Conservation (phyloP, 2,888 invertebrate species). For the Callosobruchus maculatus region DNA sequence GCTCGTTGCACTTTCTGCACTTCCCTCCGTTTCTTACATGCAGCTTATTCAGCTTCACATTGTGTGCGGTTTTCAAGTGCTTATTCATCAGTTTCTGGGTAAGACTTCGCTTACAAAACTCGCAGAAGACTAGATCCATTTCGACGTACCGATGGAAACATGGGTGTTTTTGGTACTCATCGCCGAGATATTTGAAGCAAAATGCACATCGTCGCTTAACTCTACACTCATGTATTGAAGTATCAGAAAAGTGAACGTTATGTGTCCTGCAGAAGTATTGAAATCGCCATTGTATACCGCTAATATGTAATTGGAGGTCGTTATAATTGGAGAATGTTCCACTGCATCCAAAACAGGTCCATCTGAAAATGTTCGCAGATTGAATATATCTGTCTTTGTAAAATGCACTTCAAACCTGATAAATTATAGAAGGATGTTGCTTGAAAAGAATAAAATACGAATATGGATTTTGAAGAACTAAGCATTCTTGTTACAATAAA, state of each 20-base stretch:
- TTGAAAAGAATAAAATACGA: too few relatives aligned
- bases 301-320: conserved; percentile 4
- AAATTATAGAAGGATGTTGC: too few relatives aligned
- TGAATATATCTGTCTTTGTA: too few relatives aligned
- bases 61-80: conserved; percentile 4
- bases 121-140: neutral
- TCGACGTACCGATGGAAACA: conserved; percentile 8
- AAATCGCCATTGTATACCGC: neutral
- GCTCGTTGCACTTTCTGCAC: conserved; percentile 5
- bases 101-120: conserved; percentile 2
- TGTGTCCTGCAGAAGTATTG: conserved; percentile 12
- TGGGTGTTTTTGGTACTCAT: conserved; percentile 6
- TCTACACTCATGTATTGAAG: conserved; percentile 9
- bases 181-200: conserved; percentile 4
- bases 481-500: too few relatives aligned
- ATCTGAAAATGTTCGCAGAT: neutral
- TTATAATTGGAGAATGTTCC: neutral
- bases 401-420: too few relatives aligned
- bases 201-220: conserved; percentile 12
- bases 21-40: conserved; percentile 1
- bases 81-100: conserved; percentile 2
- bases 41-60: neutral
- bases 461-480: too few relatives aligned
- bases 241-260: conserved; percentile 5
- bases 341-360: conserved; percentile 7